Evolutionary conservation across 2,797 vertebrate species (phyloP).

Genomic region (Eremophila alpestris): DNA sequence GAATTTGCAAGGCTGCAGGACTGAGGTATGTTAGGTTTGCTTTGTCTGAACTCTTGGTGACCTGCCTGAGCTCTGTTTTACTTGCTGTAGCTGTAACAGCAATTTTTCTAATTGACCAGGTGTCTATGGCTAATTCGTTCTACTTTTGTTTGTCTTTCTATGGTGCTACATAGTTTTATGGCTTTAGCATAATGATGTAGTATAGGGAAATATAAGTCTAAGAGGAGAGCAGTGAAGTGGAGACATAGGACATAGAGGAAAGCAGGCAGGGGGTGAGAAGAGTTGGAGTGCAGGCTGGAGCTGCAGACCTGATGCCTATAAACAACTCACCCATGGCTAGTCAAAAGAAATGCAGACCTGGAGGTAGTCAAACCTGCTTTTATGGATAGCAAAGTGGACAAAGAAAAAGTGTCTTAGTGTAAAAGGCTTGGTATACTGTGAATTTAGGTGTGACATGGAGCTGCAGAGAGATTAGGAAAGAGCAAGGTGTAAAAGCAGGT

Average conservation of each 20-base stretch:
- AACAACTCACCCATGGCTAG: not conserved
- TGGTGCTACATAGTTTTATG: not conserved
- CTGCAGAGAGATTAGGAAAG: not conserved
- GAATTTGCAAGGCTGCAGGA: conserved; percentile 8
- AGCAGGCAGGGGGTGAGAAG: not conserved
- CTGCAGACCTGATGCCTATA: not conserved
- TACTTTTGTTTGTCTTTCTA: conserved; percentile 32
- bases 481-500: not conserved
- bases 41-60: conserved; percentile 39
- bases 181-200: not conserved
- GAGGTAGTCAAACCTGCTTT: not conserved
- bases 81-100: not conserved
- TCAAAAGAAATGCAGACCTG: not conserved
- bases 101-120: conserved; percentile 33
- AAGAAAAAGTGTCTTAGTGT: not conserved
- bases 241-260: not conserved
- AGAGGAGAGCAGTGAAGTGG: not conserved
- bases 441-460: not conserved
- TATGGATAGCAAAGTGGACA: not conserved
- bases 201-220: not conserved
- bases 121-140: not conserved
- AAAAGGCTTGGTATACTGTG: not conserved
- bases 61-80: not conserved
- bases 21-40: not conserved
- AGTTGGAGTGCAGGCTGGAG: not conserved